phyloP scores from a whole-genome alignment of 2,888 invertebrate genomes.

The Ditylenchus weischeri region DNA sequence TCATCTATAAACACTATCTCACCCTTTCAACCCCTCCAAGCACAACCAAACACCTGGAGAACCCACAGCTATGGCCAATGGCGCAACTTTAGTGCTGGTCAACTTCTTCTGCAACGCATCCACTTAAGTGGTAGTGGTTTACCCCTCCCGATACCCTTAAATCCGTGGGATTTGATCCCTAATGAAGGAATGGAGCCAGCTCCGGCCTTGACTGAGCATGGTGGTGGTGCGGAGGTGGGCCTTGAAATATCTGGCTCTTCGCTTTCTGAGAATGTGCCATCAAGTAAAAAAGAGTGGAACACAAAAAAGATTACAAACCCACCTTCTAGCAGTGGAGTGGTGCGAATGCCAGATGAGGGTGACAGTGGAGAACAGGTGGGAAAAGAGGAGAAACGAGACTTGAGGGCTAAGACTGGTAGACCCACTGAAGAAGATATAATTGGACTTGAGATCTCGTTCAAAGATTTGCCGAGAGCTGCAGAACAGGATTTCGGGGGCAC shows the following conservation, averaged over 20 bases:
- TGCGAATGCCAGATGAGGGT: neutral
- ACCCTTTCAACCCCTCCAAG: too few species aligned
- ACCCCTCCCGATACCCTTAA: too few species aligned
- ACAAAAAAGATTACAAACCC: too few species aligned
- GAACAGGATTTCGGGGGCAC: too few species aligned
- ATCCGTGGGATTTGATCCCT: neutral
- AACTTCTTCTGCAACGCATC: constrained; percentile 36
- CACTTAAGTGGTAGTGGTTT: too few species aligned
- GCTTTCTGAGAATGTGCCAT: too few species aligned
- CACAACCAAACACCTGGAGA: neutral
- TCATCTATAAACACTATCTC: constrained; percentile 8
- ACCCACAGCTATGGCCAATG: constrained; percentile 22
- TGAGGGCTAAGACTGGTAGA: too few species aligned
- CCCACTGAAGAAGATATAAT: neutral
- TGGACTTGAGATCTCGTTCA: constrained; percentile 13
- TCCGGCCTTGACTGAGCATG: too few species aligned
- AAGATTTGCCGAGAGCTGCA: neutral
- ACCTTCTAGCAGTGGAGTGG: neutral
- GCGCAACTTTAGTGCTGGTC: constrained; percentile 40
- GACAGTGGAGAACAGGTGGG: neutral
- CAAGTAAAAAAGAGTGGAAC: too few species aligned
- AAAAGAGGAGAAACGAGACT: neutral
- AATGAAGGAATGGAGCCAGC: neutral
- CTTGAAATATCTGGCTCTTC: too few species aligned
- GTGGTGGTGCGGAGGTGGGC: too few species aligned